These are phyloP conservation scores for Spondyliosoma cantharus DNA, from an alignment of 2,797 vertebrate species.

Conservation along the genomic window DNA sequence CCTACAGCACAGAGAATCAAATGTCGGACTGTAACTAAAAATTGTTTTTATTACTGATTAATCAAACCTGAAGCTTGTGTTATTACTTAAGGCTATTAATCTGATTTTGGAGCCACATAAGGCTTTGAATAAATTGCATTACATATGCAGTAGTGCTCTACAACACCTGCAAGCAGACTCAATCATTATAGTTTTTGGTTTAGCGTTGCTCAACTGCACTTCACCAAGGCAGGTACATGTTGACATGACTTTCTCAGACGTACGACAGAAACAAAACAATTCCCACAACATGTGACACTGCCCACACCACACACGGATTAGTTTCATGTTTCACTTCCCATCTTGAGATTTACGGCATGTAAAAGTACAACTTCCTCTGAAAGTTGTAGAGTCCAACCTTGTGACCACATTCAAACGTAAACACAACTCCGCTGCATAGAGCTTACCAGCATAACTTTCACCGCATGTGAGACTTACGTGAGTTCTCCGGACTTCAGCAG, in stretches of 20 bases:
- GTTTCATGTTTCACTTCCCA: constrained; percentile 53
- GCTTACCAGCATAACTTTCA: not conserved
- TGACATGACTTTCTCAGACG: not conserved
- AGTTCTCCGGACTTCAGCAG: constrained; percentile 93
- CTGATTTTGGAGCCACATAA: not conserved
- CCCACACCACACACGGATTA: not conserved
- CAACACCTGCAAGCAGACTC: too few relatives aligned
- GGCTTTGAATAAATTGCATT: not conserved
- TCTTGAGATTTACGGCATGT: not conserved
- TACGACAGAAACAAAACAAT: not conserved
- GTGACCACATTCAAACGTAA: not conserved
- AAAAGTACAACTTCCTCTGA: constrained; percentile 16
- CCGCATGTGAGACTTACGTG: constrained; percentile 85
- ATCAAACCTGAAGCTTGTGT: not conserved
- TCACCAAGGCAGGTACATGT: not conserved
- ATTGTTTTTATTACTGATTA: too few relatives aligned
- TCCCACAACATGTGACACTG: constrained; percentile 1
- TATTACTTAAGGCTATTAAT: not conserved
- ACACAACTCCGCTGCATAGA: not conserved
- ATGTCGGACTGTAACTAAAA: too few relatives aligned
- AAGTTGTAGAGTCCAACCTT: not conserved
- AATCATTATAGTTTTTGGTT: not conserved
- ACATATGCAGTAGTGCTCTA: not conserved
- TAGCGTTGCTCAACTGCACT: not conserved
- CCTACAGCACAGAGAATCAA: constrained; percentile 73